Evolutionary conservation across 2,888 invertebrate genomes (phyloP).

Genomic region (Sinhomidia bicolor): DNA sequence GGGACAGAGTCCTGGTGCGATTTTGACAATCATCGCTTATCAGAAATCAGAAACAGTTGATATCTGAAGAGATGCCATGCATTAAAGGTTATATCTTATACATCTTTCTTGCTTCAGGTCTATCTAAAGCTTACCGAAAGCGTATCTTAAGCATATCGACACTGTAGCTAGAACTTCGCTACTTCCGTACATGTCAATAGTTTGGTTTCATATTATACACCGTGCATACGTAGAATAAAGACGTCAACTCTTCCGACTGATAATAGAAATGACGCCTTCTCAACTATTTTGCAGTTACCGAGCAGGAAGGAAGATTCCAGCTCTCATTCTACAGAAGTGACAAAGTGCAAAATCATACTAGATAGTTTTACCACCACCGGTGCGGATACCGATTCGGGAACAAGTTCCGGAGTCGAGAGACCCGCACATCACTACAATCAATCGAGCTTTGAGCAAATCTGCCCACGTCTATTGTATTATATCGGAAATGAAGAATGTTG

Average conservation of each 20-base stretch:
- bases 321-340: not conserved
- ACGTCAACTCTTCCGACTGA: not conserved
- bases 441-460: conserved; percentile 68
- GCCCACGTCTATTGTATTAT: conserved; percentile 71
- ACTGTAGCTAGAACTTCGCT: too few species aligned
- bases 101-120: too few species aligned
- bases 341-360: conserved; percentile 42
- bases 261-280: not conserved
- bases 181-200: too few species aligned
- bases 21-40: too few species aligned
- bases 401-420: not conserved
- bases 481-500: conserved; percentile 77
- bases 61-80: too few species aligned
- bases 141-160: too few species aligned
- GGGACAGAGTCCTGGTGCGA: too few species aligned
- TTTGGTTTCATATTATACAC: not conserved
- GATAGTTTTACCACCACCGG: conserved; percentile 27
- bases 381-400: not conserved
- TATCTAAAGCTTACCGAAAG: too few species aligned
- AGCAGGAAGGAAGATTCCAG: not conserved
- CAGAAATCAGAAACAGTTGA: too few species aligned
- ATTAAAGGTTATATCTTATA: too few species aligned
- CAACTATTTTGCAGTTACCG: not conserved
- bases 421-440: conserved; percentile 25
- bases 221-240: not conserved